phyloP scores from a whole-genome alignment of 2,113 vertebrate species.

The Holacanthus passer region DNA sequence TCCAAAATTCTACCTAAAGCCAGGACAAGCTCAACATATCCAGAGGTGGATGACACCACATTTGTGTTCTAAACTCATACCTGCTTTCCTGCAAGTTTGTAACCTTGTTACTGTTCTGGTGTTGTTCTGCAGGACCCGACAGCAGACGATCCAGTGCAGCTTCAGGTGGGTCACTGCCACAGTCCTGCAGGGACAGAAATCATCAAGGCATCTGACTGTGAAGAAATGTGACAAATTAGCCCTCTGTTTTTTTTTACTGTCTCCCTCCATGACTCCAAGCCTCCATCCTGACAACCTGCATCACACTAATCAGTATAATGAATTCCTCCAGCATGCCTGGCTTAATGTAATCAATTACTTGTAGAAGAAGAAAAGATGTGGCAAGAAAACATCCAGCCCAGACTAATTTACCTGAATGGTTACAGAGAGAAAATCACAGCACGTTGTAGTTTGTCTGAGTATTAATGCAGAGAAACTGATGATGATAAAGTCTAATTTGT shows the following conservation, averaged over 20 bases:
- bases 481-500: slow-evolving; percentile 43
- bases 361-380: slow-evolving; percentile 1
- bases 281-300: slow-evolving; percentile 41
- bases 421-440: slow-evolving; percentile 1
- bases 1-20: neutral
- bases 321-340: slow-evolving; percentile 61
- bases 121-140: neutral
- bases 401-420: slow-evolving; percentile 13
- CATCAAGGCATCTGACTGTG: slow-evolving; percentile 42
- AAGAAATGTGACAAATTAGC: slow-evolving; percentile 55
- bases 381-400: slow-evolving; percentile 34
- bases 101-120: neutral
- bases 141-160: neutral
- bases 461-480: slow-evolving; percentile 32
- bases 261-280: slow-evolving; percentile 29
- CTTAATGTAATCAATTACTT: slow-evolving; percentile 70
- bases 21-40: slow-evolving; percentile 1
- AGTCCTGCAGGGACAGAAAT: slow-evolving; percentile 33
- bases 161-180: slow-evolving; percentile 24
- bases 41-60: neutral
- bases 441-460: neutral
- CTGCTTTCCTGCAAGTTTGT: slow-evolving; percentile 5
- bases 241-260: slow-evolving; percentile 13
- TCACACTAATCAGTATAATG: slow-evolving; percentile 62
- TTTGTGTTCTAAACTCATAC: neutral